phyloP scores from a whole-genome alignment of 2,888 invertebrate species.

The Brachypalpus laphriformis region DNA sequence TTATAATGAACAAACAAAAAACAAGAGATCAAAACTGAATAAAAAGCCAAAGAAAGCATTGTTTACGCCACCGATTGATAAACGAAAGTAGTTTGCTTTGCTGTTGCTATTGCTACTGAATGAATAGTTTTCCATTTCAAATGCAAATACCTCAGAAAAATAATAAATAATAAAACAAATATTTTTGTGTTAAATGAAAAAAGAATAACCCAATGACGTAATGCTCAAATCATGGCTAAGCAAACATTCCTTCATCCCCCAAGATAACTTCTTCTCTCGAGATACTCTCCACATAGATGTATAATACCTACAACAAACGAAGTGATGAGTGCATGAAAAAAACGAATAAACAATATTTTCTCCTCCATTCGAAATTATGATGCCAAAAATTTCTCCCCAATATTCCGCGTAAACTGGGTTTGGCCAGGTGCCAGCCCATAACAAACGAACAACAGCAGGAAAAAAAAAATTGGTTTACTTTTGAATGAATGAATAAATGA shows the following conservation, averaged over 20 bases:
- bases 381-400: conserved; percentile 55
- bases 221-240: conserved; percentile 24
- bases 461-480: conserved; percentile 16
- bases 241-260: conserved; percentile 16
- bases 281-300: no score
- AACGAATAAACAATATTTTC: conserved; percentile 17
- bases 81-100: conserved; percentile 13
- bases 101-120: neutral
- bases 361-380: conserved; percentile 25
- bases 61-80: neutral
- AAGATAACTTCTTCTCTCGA: conserved; percentile 2
- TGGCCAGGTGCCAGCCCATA: conserved; percentile 35
- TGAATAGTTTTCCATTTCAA: neutral
- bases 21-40: neutral
- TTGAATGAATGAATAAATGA: conserved; percentile 50
- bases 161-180: neutral
- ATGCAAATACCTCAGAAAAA: neutral
- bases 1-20: neutral
- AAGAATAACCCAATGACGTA: conserved; percentile 16
- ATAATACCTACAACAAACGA: conserved; percentile 9
- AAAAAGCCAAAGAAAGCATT: neutral
- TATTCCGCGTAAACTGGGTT: conserved; percentile 32
- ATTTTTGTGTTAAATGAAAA: neutral
- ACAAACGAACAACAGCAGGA: conserved; percentile 7
- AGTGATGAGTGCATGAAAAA: neutral